phyloP scores from a whole-genome alignment of 2,113 vertebrate genomes.

The Centropus bengalensis region DNA sequence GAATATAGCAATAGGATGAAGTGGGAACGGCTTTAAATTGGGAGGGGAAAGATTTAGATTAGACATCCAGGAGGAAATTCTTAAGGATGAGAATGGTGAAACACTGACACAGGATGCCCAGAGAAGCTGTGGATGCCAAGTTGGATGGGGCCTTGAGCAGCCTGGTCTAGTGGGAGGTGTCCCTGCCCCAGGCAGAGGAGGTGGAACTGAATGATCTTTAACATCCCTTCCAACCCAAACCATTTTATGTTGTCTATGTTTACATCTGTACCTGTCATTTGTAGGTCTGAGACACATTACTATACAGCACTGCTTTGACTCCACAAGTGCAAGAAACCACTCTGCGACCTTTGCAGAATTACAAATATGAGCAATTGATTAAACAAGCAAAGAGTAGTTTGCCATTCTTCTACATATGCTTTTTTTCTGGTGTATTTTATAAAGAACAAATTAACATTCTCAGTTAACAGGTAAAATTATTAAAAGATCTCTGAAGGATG shows the following conservation, averaged over 20 bases:
- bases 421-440: background rate
- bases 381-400: background rate
- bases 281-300: background rate
- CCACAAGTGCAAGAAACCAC: background rate
- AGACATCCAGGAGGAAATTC: too few relatives aligned
- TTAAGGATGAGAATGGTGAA: too few relatives aligned
- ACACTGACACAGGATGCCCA: too few relatives aligned
- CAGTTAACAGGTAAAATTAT: background rate
- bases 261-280: background rate
- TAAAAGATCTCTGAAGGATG: background rate
- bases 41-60: too few relatives aligned
- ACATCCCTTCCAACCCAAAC: too few relatives aligned
- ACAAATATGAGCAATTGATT: background rate
- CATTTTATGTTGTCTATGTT: background rate
- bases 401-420: accelerated
- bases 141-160: too few relatives aligned
- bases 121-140: too few relatives aligned
- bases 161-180: too few relatives aligned
- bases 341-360: background rate
- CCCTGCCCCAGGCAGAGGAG: too few relatives aligned
- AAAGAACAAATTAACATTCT: background rate
- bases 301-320: background rate
- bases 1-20: too few relatives aligned
- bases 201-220: too few relatives aligned
- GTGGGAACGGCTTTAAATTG: too few relatives aligned